Evolutionary conservation across 2,888 invertebrate species (phyloP), one percentile per base, ranked within the genome.

Genomic region (Nasonia oneida): DNA sequence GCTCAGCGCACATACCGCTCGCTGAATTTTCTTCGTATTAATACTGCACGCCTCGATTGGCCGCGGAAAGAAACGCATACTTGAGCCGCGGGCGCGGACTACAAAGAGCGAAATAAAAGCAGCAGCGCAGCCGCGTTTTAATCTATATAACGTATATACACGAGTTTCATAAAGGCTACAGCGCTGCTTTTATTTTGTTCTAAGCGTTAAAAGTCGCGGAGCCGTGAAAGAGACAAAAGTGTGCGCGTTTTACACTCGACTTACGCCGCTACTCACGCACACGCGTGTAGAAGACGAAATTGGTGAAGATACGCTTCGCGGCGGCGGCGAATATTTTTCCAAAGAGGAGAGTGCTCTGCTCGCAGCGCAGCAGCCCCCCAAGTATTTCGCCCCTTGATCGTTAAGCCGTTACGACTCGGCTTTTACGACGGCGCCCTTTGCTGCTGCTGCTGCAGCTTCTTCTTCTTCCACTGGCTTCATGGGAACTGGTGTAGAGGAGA

Each of bases 201-300:
- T 78, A 73, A 83, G 73, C 78, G 73, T 50, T 47, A 78, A 73
- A 74, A 83, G 78, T 80, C 74, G 80, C 81, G 71, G 64, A 71
- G 57, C 87, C 87, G 88, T 87, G 89, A 88, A 87, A 87, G 80
- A 88, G 87, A 88, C 88, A 89, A 88, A 88, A 88, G 87, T 83
- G 86, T 77, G 85, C 83, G 47, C 77, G 83, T 86, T 87, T 87
- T 84, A 86, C 78, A 86, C 84, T 70, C 70, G n/a, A 23, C 10
- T n/a, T 61, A 61, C 23, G 8, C n/a, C n/a, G 18, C n/a, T 23
- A 61, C 57, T 61, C 23, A 61, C 57, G n/a, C 23, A 61, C 37
- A 37, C 37, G 47, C 53, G 80, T 76, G 74, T 83, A 78, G 81
- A 53, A 83, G 85, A 50, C 81, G 86, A 86, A 64, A 74, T 73